These are phyloP conservation scores for Gasterosteus nipponicus DNA, from an alignment of 2,113 vertebrate species.

Conservation along the genomic window DNA sequence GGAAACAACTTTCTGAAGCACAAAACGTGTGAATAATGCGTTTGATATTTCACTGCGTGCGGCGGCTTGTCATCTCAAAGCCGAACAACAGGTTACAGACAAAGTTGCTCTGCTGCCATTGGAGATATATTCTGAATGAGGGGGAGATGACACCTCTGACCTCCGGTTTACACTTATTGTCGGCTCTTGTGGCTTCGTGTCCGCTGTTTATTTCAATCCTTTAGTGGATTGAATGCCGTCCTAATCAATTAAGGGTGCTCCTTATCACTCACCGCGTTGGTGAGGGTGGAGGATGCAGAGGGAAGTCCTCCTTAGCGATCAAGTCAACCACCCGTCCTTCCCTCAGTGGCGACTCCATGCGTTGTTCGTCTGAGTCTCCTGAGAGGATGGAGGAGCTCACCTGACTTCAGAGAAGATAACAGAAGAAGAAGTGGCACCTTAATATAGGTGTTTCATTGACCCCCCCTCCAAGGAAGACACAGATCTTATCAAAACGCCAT, in stretches of 20 bases:
- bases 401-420: constrained; percentile 61
- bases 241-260: constrained; percentile 7
- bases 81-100: background rate
- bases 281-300: constrained; percentile 7
- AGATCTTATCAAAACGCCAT: constrained; percentile 91
- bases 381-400: constrained; percentile 58
- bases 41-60: constrained; percentile 7
- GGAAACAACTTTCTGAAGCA: constrained; percentile 9
- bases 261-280: constrained; percentile 22
- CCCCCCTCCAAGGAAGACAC: constrained; percentile 56
- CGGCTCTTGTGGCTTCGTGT: background rate
- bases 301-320: background rate
- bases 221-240: constrained; percentile 11
- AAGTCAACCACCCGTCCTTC: background rate
- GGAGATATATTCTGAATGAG: background rate
- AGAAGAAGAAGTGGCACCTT: constrained; percentile 39
- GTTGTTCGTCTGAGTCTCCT: constrained; percentile 33
- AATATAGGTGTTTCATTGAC: constrained; percentile 80
- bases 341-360: constrained; percentile 27
- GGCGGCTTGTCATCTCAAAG: background rate
- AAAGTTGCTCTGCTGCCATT: background rate
- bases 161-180: background rate
- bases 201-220: background rate
- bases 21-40: background rate
- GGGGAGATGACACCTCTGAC: constrained; percentile 6